A percentile compares a stretch with the other conserved stretches of the same genome.
Conservation (phyloP, 2,888 invertebrate genomes). For the Rosalia funebris region DNA sequence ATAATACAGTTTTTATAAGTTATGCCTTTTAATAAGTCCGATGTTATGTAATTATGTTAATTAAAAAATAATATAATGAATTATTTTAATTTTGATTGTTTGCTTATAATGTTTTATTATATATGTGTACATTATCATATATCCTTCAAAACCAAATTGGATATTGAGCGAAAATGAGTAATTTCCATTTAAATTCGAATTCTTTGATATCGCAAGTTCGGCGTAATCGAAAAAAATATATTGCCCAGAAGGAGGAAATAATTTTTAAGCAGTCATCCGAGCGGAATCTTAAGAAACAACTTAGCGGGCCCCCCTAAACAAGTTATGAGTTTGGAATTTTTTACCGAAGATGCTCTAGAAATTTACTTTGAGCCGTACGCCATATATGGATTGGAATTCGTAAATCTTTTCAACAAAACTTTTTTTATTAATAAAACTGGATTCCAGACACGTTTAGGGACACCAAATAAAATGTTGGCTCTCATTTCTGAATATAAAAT, state of each 20-base stretch:
- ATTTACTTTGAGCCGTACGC: not conserved
- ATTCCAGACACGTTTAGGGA: slow-evolving; percentile 8
- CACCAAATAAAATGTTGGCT: slow-evolving; percentile 9
- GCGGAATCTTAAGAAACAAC: not conserved
- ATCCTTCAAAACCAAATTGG: not conserved
- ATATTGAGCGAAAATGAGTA: too few relatives aligned
- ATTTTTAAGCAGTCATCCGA: not conserved
- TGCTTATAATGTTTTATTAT: not conserved
- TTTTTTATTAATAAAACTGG: slow-evolving; percentile 10
- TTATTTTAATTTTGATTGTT: not conserved
- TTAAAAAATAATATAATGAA: not conserved
- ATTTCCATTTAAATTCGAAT: not conserved
- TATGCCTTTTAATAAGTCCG: not conserved
- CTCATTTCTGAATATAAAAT: slow-evolving; percentile 15
- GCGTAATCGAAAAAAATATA: not conserved
- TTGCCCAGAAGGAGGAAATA: not conserved
- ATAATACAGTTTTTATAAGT: too few relatives aligned
- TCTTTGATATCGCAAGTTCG: not conserved
- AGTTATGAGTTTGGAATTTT: slow-evolving; percentile 10
- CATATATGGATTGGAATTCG: slow-evolving; percentile 8
- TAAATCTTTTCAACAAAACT: slow-evolving; percentile 26
- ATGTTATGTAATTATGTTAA: not conserved
- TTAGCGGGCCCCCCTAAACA: not conserved
- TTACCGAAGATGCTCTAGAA: slow-evolving; percentile 8
- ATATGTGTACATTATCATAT: not conserved